A percentile compares a stretch with the other conserved stretches of the same genome.
Conservation (phyloP, 1,140 invertebrate genomes). For the Pomacea maculata region DNA sequence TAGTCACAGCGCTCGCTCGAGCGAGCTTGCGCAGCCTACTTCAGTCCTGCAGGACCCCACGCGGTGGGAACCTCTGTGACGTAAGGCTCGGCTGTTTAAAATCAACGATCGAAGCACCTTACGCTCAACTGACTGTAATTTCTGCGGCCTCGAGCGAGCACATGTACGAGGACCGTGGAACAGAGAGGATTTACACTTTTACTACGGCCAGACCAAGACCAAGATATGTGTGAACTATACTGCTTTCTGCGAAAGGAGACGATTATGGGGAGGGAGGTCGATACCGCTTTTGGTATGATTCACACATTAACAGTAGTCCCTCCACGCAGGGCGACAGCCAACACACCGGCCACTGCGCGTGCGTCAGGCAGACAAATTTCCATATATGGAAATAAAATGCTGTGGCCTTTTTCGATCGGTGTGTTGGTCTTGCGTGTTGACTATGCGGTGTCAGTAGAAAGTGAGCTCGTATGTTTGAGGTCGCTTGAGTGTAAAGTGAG, state of each 20-base stretch:
- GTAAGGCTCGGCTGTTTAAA: too few species aligned
- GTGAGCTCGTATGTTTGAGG: not conserved
- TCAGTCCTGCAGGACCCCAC: too few species aligned
- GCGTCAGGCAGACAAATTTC: not conserved
- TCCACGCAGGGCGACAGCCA: too few species aligned
- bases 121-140: not conserved
- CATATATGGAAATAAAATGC: constrained; percentile 4
- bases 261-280: not conserved
- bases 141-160: not conserved
- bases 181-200: not conserved
- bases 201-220: too few species aligned
- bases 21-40: too few species aligned
- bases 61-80: too few species aligned
- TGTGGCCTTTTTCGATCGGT: not conserved
- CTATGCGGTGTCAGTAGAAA: not conserved
- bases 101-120: not conserved
- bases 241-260: constrained; percentile 1
- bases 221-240: not conserved
- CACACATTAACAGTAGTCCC: too few species aligned
- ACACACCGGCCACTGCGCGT: too few species aligned
- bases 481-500: too few species aligned
- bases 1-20: too few species aligned
- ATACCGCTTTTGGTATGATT: too few species aligned
- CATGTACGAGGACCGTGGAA: not conserved
- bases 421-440: not conserved